A percentile compares a stretch with the other conserved stretches of the same genome.
These are phyloP conservation scores for Drosophila azteca DNA, from an alignment of 1,140 invertebrate species.

Conservation along the genomic window DNA sequence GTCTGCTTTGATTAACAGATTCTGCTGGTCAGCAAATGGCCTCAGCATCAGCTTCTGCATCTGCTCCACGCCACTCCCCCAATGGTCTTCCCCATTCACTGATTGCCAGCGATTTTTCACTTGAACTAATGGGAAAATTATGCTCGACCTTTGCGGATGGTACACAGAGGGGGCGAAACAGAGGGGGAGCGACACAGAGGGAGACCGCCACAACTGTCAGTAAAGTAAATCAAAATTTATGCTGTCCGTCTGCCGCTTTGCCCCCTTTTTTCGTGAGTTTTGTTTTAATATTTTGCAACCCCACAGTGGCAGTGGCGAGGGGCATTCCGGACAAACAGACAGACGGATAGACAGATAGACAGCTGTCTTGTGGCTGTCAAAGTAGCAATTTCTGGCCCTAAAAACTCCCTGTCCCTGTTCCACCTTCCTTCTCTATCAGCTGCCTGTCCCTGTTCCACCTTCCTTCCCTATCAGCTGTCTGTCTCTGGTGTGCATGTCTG, in stretches of 20 bases:
- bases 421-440: conserved; percentile 12
- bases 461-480: conserved; percentile 30
- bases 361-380: conserved; percentile 70
- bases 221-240: conserved; percentile 40
- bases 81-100: not conserved
- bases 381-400: conserved; percentile 32
- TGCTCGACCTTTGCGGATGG: conserved; percentile 50
- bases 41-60: conserved; percentile 26
- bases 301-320: not conserved
- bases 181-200: too few species aligned
- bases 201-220: conserved; percentile 12
- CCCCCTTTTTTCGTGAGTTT: not conserved
- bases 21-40: conserved; percentile 22
- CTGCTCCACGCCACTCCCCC: not conserved
- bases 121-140: conserved; percentile 75
- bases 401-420: conserved; percentile 8
- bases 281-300: conserved; percentile 4
- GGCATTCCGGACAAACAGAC: not conserved
- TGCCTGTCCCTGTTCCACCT: conserved; percentile 27
- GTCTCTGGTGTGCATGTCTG: conserved; percentile 11
- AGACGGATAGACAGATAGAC: conserved; percentile 29
- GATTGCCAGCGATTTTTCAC: conserved; percentile 65
- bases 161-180: conserved; percentile 1
- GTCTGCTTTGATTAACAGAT: conserved; percentile 9
- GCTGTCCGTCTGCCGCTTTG: conserved; percentile 13